Percentiles rank a stretch among this genome's conserved stretches.
These are phyloP conservation scores for Thera obeliscata DNA, from an alignment of 2,888 invertebrate species.

Conservation along the genomic window DNA sequence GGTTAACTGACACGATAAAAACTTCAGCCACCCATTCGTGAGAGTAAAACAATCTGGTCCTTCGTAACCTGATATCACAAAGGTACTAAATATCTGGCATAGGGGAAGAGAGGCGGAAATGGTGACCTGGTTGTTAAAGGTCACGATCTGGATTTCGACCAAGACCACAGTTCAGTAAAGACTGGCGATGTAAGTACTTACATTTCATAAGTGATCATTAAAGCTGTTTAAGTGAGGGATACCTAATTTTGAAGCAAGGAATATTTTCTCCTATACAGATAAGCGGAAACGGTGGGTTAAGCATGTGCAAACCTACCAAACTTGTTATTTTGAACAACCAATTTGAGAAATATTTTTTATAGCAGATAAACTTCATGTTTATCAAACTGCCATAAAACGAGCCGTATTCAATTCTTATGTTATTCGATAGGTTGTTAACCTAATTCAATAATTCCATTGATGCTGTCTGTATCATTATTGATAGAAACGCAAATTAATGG, in stretches of 20 bases:
- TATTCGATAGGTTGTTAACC: slow-evolving; percentile 18
- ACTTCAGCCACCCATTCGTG: slow-evolving; percentile 22
- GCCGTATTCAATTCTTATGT: slow-evolving; percentile 7
- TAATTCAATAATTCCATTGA: slow-evolving; percentile 16
- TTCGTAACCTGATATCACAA: slow-evolving; percentile 37
- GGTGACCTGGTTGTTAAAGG: slow-evolving; percentile 61
- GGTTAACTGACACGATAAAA: slow-evolving; percentile 25
- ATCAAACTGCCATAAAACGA: slow-evolving; percentile 2
- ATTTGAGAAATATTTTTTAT: slow-evolving; percentile 4
- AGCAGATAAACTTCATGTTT: slow-evolving; percentile 9
- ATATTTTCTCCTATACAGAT: slow-evolving; percentile 13
- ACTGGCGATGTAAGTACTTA: slow-evolving; percentile 19
- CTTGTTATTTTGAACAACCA: slow-evolving; percentile 4
- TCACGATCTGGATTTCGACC: slow-evolving; percentile 48
- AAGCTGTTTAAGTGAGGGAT: slow-evolving; percentile 5
- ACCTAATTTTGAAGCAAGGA: slow-evolving; percentile 12
- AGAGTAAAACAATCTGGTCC: slow-evolving; percentile 29
- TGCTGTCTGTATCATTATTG: slow-evolving; percentile 12
- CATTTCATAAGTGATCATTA: slow-evolving; percentile 18
- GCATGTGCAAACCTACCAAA: neutral
- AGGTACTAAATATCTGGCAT: slow-evolving; percentile 41
- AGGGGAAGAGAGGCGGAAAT: slow-evolving; percentile 50
- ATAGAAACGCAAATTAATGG: slow-evolving; percentile 6
- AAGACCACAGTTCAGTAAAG: slow-evolving; percentile 21
- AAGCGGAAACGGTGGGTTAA: slow-evolving; percentile 3